A percentile compares a stretch with the other conserved stretches of the same genome.
phyloP scores from a whole-genome alignment of 2,888 invertebrate genomes.

The Notodonta dromedarius region DNA sequence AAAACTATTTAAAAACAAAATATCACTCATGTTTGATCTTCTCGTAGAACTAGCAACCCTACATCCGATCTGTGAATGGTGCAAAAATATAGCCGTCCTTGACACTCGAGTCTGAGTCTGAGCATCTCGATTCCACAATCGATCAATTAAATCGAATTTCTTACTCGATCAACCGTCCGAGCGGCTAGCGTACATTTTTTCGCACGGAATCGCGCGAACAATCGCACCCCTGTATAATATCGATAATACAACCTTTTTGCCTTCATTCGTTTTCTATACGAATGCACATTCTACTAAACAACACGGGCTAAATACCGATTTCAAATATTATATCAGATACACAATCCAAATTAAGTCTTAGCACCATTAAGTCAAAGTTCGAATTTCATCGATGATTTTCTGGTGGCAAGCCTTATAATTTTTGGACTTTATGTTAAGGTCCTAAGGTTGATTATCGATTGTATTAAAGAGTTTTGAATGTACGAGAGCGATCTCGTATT shows the following conservation, averaged over 20 bases:
- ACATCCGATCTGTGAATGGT: conserved; percentile 21
- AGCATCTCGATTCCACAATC: conserved; percentile 55
- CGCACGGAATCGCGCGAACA: conserved; percentile 63
- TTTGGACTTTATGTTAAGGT: conserved; percentile 18
- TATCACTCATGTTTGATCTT: background rate
- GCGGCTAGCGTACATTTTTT: conserved; percentile 52
- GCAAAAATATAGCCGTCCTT: conserved; percentile 44
- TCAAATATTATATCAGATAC: conserved; percentile 52
- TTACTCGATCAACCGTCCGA: conserved; percentile 33
- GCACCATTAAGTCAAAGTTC: conserved; percentile 11
- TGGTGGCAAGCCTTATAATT: conserved; percentile 11
- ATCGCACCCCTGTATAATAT: conserved; percentile 63
- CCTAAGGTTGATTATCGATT: conserved; percentile 43
- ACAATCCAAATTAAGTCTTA: conserved; percentile 21
- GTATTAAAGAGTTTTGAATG: conserved; percentile 32
- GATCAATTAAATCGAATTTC: conserved; percentile 63
- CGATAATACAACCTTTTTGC: conserved; percentile 66
- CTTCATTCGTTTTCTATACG: conserved; percentile 64
- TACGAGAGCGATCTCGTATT: conserved; percentile 65
- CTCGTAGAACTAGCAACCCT: conserved; percentile 12
- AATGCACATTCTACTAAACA: conserved; percentile 79
- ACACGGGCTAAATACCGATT: conserved; percentile 29
- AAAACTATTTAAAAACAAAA: too few species aligned
- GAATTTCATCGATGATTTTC: conserved; percentile 9
- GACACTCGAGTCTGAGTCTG: conserved; percentile 20